Evolutionary conservation across 92 coral and sea anemone genomes (phyloP), one percentile per base, ranked within the genome.

Genomic region (Porites lobata): DNA sequence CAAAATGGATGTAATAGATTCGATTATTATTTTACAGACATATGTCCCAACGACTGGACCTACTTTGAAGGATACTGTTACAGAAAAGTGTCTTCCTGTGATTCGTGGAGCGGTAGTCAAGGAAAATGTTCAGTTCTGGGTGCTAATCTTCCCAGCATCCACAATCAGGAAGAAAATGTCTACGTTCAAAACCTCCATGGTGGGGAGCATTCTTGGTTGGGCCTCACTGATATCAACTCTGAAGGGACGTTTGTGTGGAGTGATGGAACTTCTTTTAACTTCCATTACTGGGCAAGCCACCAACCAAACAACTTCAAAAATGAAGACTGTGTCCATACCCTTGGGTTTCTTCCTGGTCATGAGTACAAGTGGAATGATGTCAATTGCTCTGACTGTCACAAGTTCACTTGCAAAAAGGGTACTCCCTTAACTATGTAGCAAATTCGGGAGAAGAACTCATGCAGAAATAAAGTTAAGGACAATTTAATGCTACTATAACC

Each of bases 71-170:
- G 84, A 51, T 79, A 79, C 29, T 79, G 84, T 74, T 79, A 65
- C 84, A 13, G 84, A 22, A 51, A 79, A 51, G 84, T 79, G 21
- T 12, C 75, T 14, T 51, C 74, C 0, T 66, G 84, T 51, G 75
- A 79, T 13, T 51, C 84, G 2, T 79, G 84, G 84, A 79, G 4
- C 3, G 20, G 12, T 7, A 22, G 84, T 21, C 84, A 79, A 51
- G 72, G 74, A 11, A 21, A 11, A 8, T 79, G 84, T 9, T 29
- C 75, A 1, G 53, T 51, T 11, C 22, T 65, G 19, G 84, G 75
- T 8, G 75, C 84, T 14, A 65, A 79, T 65, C 84, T 79, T 11
- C 84, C 84, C 21, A 79, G 84, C 52, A 53, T 79, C 64, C 84
- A 79, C 74, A 79, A 24, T 14, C 84, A 79, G 13, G 84, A 79